Conservation (phyloP, 2,113 vertebrate genomes). For the Dicentrarchus labrax region DNA sequence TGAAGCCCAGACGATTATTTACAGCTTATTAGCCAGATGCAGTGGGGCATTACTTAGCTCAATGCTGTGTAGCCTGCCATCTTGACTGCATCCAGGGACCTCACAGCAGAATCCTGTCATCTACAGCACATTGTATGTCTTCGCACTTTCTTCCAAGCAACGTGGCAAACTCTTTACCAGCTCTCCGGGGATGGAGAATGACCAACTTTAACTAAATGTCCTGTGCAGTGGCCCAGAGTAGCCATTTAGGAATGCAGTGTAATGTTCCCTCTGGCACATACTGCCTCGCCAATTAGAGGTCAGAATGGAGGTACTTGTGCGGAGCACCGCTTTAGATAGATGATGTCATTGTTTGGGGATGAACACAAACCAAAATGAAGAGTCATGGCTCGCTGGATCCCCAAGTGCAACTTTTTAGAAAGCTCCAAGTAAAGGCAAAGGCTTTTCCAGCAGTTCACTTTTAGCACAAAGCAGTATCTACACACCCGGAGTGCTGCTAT, state of each 20-base stretch:
- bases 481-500: background rate
- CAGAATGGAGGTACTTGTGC: conserved; percentile 60
- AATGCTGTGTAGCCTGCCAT: conserved; percentile 70
- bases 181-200: conserved; percentile 70
- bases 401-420: conserved; percentile 37
- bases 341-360: conserved; percentile 71
- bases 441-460: conserved; percentile 10
- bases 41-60: conserved; percentile 71
- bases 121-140: conserved; percentile 63
- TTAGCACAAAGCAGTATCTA: background rate
- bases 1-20: conserved; percentile 74
- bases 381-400: conserved; percentile 45
- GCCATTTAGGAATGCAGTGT: conserved; percentile 71
- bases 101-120: conserved; percentile 74
- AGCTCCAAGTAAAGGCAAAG: conserved; percentile 33
- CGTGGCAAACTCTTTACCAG: conserved; percentile 63
- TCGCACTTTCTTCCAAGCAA: conserved; percentile 69
- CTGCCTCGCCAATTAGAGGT: conserved; percentile 76
- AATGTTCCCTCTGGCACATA: conserved; percentile 65
- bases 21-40: conserved; percentile 83
- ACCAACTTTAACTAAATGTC: conserved; percentile 79
- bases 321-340: conserved; percentile 52
- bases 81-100: conserved; percentile 67
- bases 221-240: conserved; percentile 69
- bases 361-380: conserved; percentile 46